A percentile compares a stretch with the other conserved stretches of the same genome.
These are phyloP conservation scores for Lithophane socia DNA, from an alignment of 2,888 invertebrate species.

Conservation along the genomic window DNA sequence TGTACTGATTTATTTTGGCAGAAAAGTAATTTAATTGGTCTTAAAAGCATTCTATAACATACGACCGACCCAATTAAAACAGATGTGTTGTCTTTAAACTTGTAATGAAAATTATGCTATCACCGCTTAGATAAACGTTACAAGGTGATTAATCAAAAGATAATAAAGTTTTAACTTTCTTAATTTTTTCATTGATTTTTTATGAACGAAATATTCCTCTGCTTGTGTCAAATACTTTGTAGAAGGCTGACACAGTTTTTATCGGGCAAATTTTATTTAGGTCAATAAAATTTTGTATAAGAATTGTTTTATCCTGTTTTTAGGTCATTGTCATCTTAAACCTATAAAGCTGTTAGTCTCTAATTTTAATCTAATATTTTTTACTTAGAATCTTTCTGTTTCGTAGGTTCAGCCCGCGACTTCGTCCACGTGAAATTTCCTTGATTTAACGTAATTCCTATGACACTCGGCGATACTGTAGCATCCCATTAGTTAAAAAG, in stretches of 20 bases:
- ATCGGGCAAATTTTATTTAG: constrained; percentile 23
- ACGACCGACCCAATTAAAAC: constrained; percentile 4
- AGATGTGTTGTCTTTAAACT: constrained; percentile 1
- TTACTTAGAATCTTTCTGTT: neutral
- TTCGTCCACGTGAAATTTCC: too few relatives aligned
- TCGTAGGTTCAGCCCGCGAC: too few relatives aligned
- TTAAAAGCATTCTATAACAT: neutral
- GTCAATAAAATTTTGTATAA: constrained; percentile 3
- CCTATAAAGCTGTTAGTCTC: neutral
- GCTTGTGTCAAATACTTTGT: constrained; percentile 18
- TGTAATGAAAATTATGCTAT: neutral
- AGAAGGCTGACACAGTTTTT: constrained; percentile 27
- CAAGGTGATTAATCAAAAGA: neutral
- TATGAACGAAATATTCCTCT: constrained; percentile 7
- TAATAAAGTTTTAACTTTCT: neutral
- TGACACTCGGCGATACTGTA: too few relatives aligned
- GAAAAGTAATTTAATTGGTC: neutral
- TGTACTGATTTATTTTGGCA: constrained; percentile 15
- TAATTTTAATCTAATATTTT: neutral
- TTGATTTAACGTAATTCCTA: too few relatives aligned
- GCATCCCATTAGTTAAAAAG: too few relatives aligned
- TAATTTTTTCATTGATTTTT: neutral
- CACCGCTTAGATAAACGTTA: neutral
- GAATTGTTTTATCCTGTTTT: constrained; percentile 23
- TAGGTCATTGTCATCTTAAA: constrained; percentile 39